These are phyloP conservation scores for Caenorhabditis sinica DNA, from an alignment of 2,888 invertebrate genomes.

Conservation along the genomic window DNA sequence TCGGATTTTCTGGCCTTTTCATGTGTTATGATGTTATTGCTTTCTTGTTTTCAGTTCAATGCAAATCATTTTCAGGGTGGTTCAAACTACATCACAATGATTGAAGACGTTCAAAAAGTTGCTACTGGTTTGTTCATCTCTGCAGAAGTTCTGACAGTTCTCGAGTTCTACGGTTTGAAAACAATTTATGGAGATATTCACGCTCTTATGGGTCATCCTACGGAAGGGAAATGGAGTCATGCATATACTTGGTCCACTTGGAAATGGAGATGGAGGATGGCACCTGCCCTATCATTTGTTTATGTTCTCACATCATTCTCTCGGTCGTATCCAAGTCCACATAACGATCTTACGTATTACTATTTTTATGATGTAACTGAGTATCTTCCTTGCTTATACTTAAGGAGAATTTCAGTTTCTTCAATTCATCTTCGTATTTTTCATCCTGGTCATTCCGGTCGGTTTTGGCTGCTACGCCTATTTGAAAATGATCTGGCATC, in stretches of 20 bases:
- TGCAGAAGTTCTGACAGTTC: background rate
- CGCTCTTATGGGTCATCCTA: conserved; percentile 11
- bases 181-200: conserved; percentile 30
- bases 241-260: conserved; percentile 19
- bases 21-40: conserved; percentile 20
- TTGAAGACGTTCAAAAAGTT: conserved; percentile 12
- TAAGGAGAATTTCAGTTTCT: conserved; percentile 3
- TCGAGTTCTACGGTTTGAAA: conserved; percentile 20
- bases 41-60: background rate
- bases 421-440: background rate
- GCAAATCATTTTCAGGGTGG: conserved; percentile 8
- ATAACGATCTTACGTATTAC: conserved; percentile 16
- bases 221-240: background rate
- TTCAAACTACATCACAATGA: conserved; percentile 1
- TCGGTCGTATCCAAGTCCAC: conserved; percentile 5
- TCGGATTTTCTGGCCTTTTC: conserved; percentile 7
- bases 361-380: conserved; percentile 5
- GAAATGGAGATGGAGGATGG: conserved; percentile 46
- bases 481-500: background rate
- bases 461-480: background rate
- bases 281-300: conserved; percentile 29
- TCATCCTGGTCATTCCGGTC: background rate
- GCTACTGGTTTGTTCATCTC: conserved; percentile 10
- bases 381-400: background rate
- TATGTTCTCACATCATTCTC: background rate